Conservation (phyloP, 2,113 vertebrate genomes). For the Ornithorhynchus anatinus region DNA sequence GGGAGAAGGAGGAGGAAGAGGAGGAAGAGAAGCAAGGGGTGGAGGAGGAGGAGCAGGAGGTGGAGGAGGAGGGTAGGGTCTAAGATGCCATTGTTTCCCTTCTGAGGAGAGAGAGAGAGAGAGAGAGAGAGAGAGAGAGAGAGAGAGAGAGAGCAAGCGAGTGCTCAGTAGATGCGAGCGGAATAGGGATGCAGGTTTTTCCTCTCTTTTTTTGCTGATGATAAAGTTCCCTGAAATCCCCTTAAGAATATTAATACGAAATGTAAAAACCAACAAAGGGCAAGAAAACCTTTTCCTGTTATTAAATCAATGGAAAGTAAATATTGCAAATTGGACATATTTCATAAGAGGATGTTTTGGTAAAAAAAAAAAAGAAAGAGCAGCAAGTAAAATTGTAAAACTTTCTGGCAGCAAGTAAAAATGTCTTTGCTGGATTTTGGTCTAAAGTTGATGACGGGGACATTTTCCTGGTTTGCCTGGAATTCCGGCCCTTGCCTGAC, state of each 20-base stretch:
- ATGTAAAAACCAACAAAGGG: constrained; percentile 75
- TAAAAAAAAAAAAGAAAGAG: constrained; percentile 42
- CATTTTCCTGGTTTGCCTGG: constrained; percentile 57
- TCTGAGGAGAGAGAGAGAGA: too few species aligned
- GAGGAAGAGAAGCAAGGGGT: neutral
- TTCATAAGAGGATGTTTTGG: constrained; percentile 79
- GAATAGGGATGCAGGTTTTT: constrained; percentile 49
- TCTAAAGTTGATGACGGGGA: constrained; percentile 73
- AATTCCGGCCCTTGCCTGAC: constrained; percentile 49
- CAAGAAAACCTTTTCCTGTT: constrained; percentile 79
- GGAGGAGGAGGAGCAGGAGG: neutral
- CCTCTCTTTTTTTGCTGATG: constrained; percentile 70
- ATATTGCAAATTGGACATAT: constrained; percentile 72
- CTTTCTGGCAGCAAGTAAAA: constrained; percentile 68
- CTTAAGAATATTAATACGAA: constrained; percentile 76
- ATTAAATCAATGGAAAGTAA: constrained; percentile 80
- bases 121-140: too few species aligned
- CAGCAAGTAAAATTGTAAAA: constrained; percentile 60
- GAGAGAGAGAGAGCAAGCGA: too few species aligned
- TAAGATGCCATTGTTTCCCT: constrained; percentile 50
- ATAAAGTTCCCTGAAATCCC: constrained; percentile 71
- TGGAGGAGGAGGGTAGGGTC: constrained; percentile 31
- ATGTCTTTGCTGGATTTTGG: constrained; percentile 64
- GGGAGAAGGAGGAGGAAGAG: neutral
- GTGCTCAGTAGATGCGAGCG: constrained; percentile 63